These are phyloP conservation scores for Macropis europaea DNA, from an alignment of 2,888 invertebrate species.

Conservation along the genomic window DNA sequence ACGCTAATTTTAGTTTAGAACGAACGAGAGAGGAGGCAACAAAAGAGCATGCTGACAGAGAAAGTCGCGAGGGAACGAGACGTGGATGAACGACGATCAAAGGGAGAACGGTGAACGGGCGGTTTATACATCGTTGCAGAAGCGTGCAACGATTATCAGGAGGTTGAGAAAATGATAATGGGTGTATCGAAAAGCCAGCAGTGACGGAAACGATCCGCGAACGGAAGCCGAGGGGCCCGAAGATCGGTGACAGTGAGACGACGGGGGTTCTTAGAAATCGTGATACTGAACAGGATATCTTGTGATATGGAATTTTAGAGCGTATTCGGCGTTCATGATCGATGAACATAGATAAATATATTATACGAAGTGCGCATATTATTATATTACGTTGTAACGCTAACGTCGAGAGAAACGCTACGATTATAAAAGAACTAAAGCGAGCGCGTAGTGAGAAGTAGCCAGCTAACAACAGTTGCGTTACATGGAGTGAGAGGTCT, in stretches of 20 bases:
- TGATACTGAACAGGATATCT: constrained; percentile 74
- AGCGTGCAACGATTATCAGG: no score
- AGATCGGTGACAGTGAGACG: constrained; percentile 34
- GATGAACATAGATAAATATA: constrained; percentile 56
- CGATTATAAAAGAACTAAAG: constrained; percentile 14
- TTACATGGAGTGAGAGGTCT: constrained; percentile 31
- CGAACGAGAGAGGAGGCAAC: constrained; percentile 9
- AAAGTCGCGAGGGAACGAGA: constrained; percentile 3
- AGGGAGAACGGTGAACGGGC: background rate
- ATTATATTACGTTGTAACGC: constrained; percentile 47
- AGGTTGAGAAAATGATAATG: no score
- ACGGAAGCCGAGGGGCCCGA: background rate
- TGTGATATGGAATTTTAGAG: constrained; percentile 71
- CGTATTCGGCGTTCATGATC: constrained; percentile 64
- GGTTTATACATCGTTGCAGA: no score
- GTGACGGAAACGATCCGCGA: constrained; percentile 3
- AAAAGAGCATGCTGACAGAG: background rate
- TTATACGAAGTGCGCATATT: constrained; percentile 48
- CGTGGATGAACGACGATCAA: constrained; percentile 30
- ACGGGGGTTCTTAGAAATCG: constrained; percentile 56
- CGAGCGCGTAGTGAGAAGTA: constrained; percentile 36
- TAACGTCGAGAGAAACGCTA: constrained; percentile 13
- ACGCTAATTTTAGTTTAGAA: constrained; percentile 55
- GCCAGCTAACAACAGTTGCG: constrained; percentile 1
- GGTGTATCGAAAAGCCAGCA: background rate